Base-by-base conservation (phyloP, 2,888 invertebrate genomes). In the Arenicola marina region DNA sequence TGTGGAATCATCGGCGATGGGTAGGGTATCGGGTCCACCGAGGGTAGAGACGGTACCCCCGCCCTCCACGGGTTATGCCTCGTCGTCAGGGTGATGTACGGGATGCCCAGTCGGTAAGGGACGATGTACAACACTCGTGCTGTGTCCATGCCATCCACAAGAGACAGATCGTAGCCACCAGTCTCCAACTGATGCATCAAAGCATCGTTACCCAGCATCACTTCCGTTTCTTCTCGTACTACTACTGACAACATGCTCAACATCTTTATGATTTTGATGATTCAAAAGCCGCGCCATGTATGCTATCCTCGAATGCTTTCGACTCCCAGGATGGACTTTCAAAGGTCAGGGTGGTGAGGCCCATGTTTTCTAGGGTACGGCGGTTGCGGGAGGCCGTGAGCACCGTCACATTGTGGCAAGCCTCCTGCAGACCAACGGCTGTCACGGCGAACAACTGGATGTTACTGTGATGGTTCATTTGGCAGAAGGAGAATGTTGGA, bases 1-100 rank as follows among this genome's bases (percentile, higher is more conserved):
- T 7, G 46, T 48, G 4, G 55, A 4, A 4, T 46, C 4, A 4
- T 62, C 51, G 11, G 34, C 11, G 54, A 53, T 28, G 4, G 21
- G 28, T 4, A 4, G 7, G 21, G 11, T 33, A 51, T 18, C 3
- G 48, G 51, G 3, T 45, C 56, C 4, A 58, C 24, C 38, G 62
- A 62, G n/a, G 62, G 62, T 28, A 62, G 18, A 4, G 57, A 32
- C 3, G 62, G 62, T 7, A 59, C 51, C 4, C 38, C n/a, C 2
- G 34, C 33, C 2, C 7, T 18, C 34, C 34, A 48, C 2, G 56
- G 51, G 21, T 48, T 43, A 59, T 62, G 29, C 3, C 32, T 15
- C 4, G 43, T 24, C 3, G 44, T 26, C 3, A 62, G 2, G 3
- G 62, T 33, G 21, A 48, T 56, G 31, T 62, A 62, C 24, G 4